Evolutionary conservation across 2,888 invertebrate genomes (phyloP).

Genomic region (Oasisia sp.): DNA sequence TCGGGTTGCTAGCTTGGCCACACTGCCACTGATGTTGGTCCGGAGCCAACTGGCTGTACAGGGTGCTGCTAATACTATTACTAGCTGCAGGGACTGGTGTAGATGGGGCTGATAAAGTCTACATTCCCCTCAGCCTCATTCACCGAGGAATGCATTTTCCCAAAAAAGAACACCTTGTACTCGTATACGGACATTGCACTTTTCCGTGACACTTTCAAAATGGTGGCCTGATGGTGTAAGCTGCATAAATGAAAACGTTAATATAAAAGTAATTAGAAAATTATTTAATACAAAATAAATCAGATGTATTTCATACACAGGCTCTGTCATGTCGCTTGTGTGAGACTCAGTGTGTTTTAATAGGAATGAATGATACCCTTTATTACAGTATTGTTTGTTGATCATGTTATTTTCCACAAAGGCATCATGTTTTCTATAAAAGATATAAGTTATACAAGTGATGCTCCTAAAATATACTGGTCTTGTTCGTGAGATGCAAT

Average conservation of each 20-base stretch:
- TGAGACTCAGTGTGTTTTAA: too few species aligned
- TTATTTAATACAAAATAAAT: too few species aligned
- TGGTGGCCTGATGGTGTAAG: neutral
- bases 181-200: neutral
- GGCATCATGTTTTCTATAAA: too few species aligned
- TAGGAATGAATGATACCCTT: too few species aligned
- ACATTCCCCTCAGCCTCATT: neutral
- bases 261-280: neutral
- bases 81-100: neutral
- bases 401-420: too few species aligned
- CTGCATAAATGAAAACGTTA: neutral
- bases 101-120: neutral
- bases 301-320: too few species aligned
- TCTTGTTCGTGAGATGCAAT: too few species aligned
- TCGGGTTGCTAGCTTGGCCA: neutral
- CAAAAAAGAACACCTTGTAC: slow-evolving; percentile 1
- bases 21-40: neutral
- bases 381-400: too few species aligned
- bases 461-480: too few species aligned
- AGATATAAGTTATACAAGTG: too few species aligned
- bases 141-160: slow-evolving; percentile 1
- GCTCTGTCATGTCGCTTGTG: too few species aligned
- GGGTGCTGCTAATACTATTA: neutral
- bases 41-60: neutral
- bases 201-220: neutral